A percentile compares a stretch with the other conserved stretches of the same genome.
These are phyloP conservation scores for Cotesia typhae DNA, from an alignment of 1,140 invertebrate species.

Conservation along the genomic window DNA sequence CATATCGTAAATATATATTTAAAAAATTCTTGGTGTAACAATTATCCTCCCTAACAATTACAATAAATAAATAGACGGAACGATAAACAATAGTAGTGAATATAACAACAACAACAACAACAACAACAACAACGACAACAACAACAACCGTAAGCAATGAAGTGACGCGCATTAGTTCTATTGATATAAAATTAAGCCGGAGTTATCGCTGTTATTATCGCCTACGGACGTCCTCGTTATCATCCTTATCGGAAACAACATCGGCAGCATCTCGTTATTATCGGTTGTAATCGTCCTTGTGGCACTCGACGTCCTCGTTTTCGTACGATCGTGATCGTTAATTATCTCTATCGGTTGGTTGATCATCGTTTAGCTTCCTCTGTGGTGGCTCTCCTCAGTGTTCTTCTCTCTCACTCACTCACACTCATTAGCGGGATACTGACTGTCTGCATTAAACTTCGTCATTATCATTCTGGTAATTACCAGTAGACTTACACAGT, in stretches of 20 bases:
- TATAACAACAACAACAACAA: background rate
- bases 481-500: slow-evolving; percentile 43
- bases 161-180: slow-evolving; percentile 30
- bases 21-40: background rate
- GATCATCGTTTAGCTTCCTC: slow-evolving; percentile 48
- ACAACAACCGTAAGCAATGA: too few species aligned
- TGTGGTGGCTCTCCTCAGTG: background rate
- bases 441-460: slow-evolving; percentile 28
- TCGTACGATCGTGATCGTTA: slow-evolving; percentile 64
- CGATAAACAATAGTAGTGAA: background rate
- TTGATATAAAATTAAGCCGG: slow-evolving; percentile 39
- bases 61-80: background rate
- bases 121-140: background rate
- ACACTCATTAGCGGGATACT: background rate
- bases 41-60: background rate
- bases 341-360: slow-evolving; percentile 59
- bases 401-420: background rate
- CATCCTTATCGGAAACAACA: slow-evolving; percentile 63
- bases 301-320: slow-evolving; percentile 55
- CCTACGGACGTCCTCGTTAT: slow-evolving; percentile 60
- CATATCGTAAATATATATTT: slow-evolving; percentile 2
- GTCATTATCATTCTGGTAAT: slow-evolving; percentile 64
- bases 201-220: slow-evolving; percentile 58
- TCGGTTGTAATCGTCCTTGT: slow-evolving; percentile 56
- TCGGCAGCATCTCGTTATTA: slow-evolving; percentile 57